phyloP scores from a whole-genome alignment of 1,140 invertebrate genomes.

The Camponotus vicinus region DNA sequence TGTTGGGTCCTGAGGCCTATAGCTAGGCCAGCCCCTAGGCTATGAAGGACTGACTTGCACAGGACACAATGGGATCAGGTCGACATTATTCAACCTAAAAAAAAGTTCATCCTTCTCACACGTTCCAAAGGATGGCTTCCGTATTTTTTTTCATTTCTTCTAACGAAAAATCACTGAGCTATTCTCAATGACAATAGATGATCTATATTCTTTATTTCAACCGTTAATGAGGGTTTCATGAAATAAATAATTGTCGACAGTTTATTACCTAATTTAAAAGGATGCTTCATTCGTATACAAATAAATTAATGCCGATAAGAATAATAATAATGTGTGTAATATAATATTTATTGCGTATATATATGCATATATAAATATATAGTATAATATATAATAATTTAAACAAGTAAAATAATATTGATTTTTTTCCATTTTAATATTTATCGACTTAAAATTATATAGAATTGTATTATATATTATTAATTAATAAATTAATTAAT shows the following conservation, averaged over 20 bases:
- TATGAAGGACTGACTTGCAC: slow-evolving; percentile 78
- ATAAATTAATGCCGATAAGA: background rate
- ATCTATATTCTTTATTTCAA: slow-evolving; percentile 48
- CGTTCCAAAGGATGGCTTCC: slow-evolving; percentile 35
- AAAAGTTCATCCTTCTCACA: slow-evolving; percentile 50
- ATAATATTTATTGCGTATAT: background rate
- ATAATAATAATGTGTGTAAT: slow-evolving; percentile 3
- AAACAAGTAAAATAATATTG: background rate
- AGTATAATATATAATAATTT: background rate
- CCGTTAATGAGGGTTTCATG: slow-evolving; percentile 39
- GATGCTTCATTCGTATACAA: background rate
- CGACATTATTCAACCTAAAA: slow-evolving; percentile 73
- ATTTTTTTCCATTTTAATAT: background rate
- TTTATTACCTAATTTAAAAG: background rate
- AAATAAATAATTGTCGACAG: slow-evolving; percentile 2
- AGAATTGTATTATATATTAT: background rate
- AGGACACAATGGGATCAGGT: slow-evolving; percentile 71
- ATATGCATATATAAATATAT: background rate
- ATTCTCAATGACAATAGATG: slow-evolving; percentile 57
- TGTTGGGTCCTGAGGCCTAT: slow-evolving; percentile 69
- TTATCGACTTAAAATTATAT: background rate
- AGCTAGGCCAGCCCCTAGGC: slow-evolving; percentile 54
- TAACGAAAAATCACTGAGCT: slow-evolving; percentile 63
- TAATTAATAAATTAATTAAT: slow-evolving; percentile 27
- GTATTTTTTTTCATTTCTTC: slow-evolving; percentile 62